A percentile compares a stretch with the other conserved stretches of the same genome.
Conservation (phyloP, 2,888 invertebrate genomes). For the Spilarctia lutea region DNA sequence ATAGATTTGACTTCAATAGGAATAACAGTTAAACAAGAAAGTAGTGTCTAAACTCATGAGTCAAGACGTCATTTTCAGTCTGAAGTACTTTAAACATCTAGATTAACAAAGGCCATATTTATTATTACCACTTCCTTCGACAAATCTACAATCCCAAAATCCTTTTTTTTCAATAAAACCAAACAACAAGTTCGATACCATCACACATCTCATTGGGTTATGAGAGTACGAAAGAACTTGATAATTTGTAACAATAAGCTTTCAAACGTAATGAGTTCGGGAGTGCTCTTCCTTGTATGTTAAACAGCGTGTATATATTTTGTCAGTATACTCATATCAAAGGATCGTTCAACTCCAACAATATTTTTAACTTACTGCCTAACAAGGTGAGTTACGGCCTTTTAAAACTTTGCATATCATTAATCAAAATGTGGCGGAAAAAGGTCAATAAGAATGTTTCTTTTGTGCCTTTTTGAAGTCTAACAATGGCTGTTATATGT, state of each 20-base stretch:
- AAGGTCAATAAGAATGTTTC: background rate
- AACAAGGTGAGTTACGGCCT: conserved; percentile 16
- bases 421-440: conserved; percentile 27
- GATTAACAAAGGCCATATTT: background rate
- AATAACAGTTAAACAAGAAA: no score
- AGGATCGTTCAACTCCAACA: conserved; percentile 47
- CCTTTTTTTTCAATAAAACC: conserved; percentile 17
- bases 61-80: background rate
- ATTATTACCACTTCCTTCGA: background rate
- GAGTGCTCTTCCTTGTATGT: conserved; percentile 65
- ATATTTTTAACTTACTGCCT: conserved; percentile 47
- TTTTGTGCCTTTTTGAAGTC: background rate
- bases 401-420: conserved; percentile 28
- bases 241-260: conserved; percentile 60
- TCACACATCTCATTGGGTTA: conserved; percentile 43
- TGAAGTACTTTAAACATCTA: background rate
- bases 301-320: conserved; percentile 8
- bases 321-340: conserved; percentile 33
- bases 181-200: conserved; percentile 26
- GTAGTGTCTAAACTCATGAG: background rate
- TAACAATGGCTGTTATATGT: no score
- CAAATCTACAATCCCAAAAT: background rate
- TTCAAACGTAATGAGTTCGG: conserved; percentile 63
- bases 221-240: conserved; percentile 45
- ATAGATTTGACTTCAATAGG: no score